Evolutionary conservation across 2,888 invertebrate species (phyloP).

Genomic region (Drosophila maculinotata): DNA sequence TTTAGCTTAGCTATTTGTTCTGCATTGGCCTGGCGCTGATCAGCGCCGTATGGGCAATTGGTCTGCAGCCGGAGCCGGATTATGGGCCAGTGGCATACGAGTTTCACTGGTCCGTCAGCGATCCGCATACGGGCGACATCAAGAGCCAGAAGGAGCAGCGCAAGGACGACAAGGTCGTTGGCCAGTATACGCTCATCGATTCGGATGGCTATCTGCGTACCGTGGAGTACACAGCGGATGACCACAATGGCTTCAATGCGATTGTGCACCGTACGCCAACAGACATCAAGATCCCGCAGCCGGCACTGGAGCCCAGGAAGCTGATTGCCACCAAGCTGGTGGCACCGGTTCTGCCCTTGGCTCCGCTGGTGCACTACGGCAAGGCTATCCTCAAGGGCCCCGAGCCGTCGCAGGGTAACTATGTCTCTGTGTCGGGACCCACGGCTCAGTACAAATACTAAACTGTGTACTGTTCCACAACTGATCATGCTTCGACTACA

Average conservation of each 20-base stretch:
- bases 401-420: constrained; percentile 59
- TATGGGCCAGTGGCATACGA: constrained; percentile 85
- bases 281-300: constrained; percentile 82
- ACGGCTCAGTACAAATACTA: constrained; percentile 78
- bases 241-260: constrained; percentile 86
- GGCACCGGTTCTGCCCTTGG: constrained; percentile 48
- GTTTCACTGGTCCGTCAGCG: constrained; percentile 85
- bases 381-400: constrained; percentile 50
- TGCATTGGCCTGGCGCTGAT: constrained; percentile 54
- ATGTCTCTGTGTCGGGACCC: constrained; percentile 76
- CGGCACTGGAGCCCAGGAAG: constrained; percentile 62
- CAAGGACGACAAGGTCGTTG: constrained; percentile 86
- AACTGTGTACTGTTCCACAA: not conserved
- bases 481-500: constrained; percentile 32
- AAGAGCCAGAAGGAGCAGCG: constrained; percentile 86
- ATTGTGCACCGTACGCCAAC: constrained; percentile 86
- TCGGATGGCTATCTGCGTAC: constrained; percentile 86
- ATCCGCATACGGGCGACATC: constrained; percentile 86
- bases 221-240: constrained; percentile 86
- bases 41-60: constrained; percentile 66
- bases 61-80: constrained; percentile 73
- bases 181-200: constrained; percentile 86
- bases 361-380: constrained; percentile 72
- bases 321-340: constrained; percentile 71
- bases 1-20: constrained; percentile 56